Evolutionary conservation across 2,888 invertebrate genomes (phyloP).

Genomic region (Plebejus argus): DNA sequence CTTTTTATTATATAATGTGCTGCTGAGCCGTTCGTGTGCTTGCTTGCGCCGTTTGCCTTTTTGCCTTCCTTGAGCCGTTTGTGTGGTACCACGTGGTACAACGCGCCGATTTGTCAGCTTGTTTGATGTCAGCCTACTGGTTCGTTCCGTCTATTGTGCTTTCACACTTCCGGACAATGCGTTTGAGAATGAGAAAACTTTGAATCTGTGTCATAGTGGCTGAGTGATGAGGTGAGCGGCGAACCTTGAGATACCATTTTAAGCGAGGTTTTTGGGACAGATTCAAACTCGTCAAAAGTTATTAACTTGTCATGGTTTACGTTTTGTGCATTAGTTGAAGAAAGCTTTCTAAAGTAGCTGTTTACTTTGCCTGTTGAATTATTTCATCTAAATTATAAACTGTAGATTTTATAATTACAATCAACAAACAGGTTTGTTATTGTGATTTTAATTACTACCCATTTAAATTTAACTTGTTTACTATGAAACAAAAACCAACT

Average conservation of each 20-base stretch:
- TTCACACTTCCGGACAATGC: slow-evolving; percentile 25
- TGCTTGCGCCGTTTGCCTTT: too few relatives aligned
- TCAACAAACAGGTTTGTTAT: too few relatives aligned
- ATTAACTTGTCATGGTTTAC: background rate
- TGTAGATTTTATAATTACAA: too few relatives aligned
- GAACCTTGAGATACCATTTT: slow-evolving; percentile 11
- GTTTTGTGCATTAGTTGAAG: background rate
- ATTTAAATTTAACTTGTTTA: background rate
- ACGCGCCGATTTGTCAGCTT: too few relatives aligned
- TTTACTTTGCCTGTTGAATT: too few relatives aligned
- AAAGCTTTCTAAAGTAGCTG: too few relatives aligned
- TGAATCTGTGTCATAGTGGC: slow-evolving; percentile 13
- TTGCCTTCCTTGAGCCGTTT: background rate
- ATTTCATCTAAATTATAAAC: too few relatives aligned
- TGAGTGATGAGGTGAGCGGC: slow-evolving; percentile 6
- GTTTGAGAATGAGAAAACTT: slow-evolving; percentile 24
- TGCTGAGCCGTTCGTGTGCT: too few relatives aligned
- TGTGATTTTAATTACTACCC: too few relatives aligned
- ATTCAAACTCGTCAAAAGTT: slow-evolving; percentile 13
- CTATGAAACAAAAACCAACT: background rate
- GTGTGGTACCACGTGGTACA: background rate
- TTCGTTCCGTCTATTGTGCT: background rate
- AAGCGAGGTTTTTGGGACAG: background rate
- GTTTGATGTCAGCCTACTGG: too few relatives aligned
- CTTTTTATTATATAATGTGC: too few relatives aligned